Percentiles rank a stretch among this genome's conserved stretches.
Conservation (phyloP, 2,888 invertebrate genomes). For the Pachycephus smyrnensis region DNA sequence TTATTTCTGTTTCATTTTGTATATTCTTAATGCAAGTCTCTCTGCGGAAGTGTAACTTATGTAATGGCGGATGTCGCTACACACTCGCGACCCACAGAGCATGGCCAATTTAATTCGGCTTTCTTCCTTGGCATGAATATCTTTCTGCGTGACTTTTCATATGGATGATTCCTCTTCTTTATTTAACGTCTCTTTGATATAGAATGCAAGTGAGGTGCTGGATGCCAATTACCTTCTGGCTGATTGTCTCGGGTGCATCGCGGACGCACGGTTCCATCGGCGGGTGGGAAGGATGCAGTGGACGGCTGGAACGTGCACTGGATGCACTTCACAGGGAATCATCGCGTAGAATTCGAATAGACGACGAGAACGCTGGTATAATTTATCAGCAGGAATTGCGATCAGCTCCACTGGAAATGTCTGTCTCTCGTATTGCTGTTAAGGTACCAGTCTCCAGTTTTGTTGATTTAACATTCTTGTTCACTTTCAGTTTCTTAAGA, state of each 20-base stretch:
- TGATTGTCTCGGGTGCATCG: conserved; percentile 5
- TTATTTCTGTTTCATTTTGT: not conserved
- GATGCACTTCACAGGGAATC: conserved; percentile 57
- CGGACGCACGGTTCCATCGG: conserved; percentile 31
- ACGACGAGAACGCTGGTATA: conserved; percentile 45
- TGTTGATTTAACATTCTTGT: not conserved
- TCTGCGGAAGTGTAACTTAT: not conserved
- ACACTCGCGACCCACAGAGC: not conserved
- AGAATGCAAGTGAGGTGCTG: not conserved
- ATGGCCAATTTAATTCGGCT: conserved; percentile 1
- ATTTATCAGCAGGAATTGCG: conserved; percentile 57
- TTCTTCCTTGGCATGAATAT: not conserved
- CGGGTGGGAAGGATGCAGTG: conserved; percentile 56
- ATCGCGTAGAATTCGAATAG: conserved; percentile 36
- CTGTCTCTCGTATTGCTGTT: conserved; percentile 54
- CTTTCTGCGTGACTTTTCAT: not conserved
- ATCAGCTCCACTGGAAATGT: conserved; percentile 61
- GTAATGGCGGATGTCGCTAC: not conserved
- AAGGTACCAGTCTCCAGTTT: conserved; percentile 43
- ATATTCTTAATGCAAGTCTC: not conserved
- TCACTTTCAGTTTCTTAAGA: not conserved
- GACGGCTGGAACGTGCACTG: conserved; percentile 59
- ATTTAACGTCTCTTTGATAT: conserved; percentile 6
- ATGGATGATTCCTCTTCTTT: not conserved
- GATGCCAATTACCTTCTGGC: conserved; percentile 9